A percentile compares a stretch with the other conserved stretches of the same genome.
phyloP scores from a whole-genome alignment of 2,888 invertebrate genomes.

The Branchellion lobata region DNA sequence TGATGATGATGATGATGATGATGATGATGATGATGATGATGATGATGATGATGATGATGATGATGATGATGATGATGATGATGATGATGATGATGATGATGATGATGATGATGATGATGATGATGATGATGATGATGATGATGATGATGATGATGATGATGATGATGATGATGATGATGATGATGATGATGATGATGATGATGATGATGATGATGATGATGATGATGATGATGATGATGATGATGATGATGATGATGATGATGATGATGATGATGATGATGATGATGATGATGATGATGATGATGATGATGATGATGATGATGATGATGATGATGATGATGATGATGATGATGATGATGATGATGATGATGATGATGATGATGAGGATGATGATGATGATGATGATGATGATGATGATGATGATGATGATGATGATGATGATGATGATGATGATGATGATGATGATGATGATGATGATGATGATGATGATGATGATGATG shows the following conservation, averaged over 20 bases:
- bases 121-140: constrained; percentile 7
- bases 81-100: constrained; percentile 26
- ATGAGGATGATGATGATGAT: constrained; percentile 18
- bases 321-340: constrained; percentile 46
- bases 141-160: constrained; percentile 16
- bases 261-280: constrained; percentile 33
- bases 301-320: constrained; percentile 41
- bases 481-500: constrained; percentile 46
- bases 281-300: constrained; percentile 39
- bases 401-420: constrained; percentile 41
- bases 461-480: constrained; percentile 41
- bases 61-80: constrained; percentile 17
- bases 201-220: constrained; percentile 12
- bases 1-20: constrained; percentile 26
- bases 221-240: constrained; percentile 17
- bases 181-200: constrained; percentile 11
- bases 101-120: constrained; percentile 14
- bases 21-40: constrained; percentile 13
- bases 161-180: constrained; percentile 26
- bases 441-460: constrained; percentile 36
- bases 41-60: constrained; percentile 7
- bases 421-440: constrained; percentile 43
- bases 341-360: constrained; percentile 38
- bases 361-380: constrained; percentile 28
- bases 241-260: constrained; percentile 24